A percentile compares a stretch with the other conserved stretches of the same genome.
phyloP scores from a whole-genome alignment of 2,797 vertebrate genomes.

The Mus minutoides region DNA sequence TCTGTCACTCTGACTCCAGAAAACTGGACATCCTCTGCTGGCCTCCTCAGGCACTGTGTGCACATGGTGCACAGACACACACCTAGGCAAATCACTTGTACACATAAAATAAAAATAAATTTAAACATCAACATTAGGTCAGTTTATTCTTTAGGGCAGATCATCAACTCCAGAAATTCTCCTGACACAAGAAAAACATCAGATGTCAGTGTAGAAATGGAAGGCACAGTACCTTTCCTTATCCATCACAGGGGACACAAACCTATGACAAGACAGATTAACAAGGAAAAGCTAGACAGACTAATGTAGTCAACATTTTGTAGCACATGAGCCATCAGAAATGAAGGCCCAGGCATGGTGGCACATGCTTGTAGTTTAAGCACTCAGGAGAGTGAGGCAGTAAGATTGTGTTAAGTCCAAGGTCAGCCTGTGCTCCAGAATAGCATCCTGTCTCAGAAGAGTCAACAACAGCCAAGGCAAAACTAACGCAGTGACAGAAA shows the following conservation, averaged over 20 bases:
- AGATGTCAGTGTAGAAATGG: not conserved
- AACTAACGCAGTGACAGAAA: not conserved
- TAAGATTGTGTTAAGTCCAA: not conserved
- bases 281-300: not conserved
- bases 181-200: not conserved
- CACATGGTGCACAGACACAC: not conserved
- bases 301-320: not conserved
- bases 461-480: no score
- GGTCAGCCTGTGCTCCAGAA: not conserved
- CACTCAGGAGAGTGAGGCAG: not conserved
- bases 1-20: not conserved
- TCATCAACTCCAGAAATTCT: conserved; percentile 19
- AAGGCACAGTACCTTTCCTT: not conserved
- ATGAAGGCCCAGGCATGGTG: not conserved
- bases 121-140: not conserved
- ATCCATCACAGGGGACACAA: not conserved
- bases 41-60: not conserved
- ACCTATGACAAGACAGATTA: not conserved
- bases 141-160: not conserved
- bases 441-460: not conserved
- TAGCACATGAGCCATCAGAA: not conserved
- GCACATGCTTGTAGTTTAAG: not conserved
- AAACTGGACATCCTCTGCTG: not conserved
- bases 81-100: not conserved
- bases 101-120: not conserved